Evolutionary conservation across 2,888 invertebrate species (phyloP).

Genomic region (Aradus depressus): DNA sequence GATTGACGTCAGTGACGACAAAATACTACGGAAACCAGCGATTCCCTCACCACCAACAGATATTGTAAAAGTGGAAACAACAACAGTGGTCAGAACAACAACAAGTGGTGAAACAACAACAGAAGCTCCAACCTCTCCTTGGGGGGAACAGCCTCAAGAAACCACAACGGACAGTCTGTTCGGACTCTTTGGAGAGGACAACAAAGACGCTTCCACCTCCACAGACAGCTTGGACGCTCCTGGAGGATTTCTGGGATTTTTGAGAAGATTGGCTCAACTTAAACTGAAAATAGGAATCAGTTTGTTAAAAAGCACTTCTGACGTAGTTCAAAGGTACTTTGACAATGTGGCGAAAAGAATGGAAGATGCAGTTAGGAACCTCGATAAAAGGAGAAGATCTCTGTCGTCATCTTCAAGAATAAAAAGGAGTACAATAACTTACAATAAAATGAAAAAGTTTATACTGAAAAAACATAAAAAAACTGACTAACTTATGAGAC

Average conservation of each 20-base stretch:
- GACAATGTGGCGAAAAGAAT: conserved; percentile 45
- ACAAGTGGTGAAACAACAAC: conserved; percentile 4
- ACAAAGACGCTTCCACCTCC: conserved; percentile 4
- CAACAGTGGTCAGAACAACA: conserved; percentile 12
- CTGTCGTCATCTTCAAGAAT: conserved; percentile 8
- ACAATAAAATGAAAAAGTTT: conserved; percentile 2
- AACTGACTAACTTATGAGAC: background rate
- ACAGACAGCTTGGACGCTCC: conserved; percentile 5
- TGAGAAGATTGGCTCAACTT: conserved; percentile 53
- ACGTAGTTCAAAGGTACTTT: conserved; percentile 53
- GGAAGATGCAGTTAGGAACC: conserved; percentile 30
- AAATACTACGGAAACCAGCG: background rate
- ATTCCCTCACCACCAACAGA: conserved; percentile 4
- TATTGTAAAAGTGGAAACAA: conserved; percentile 4
- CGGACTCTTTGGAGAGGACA: conserved; percentile 11
- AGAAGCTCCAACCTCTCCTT: conserved; percentile 3
- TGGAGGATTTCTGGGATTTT: conserved; percentile 40
- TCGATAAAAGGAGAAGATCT: conserved; percentile 25
- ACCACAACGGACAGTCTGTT: conserved; percentile 12
- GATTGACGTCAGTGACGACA: conserved; percentile 16
- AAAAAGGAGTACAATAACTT: conserved; percentile 4
- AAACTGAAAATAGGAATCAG: conserved; percentile 57
- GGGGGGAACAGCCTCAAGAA: too few relatives aligned
- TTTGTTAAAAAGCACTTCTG: conserved; percentile 54
- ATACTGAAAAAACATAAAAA: conserved; percentile 5